Evolutionary conservation across 2,888 invertebrate species (phyloP), one percentile per base, ranked within the genome.

Genomic region (Dyspetes luteomarginatus): DNA sequence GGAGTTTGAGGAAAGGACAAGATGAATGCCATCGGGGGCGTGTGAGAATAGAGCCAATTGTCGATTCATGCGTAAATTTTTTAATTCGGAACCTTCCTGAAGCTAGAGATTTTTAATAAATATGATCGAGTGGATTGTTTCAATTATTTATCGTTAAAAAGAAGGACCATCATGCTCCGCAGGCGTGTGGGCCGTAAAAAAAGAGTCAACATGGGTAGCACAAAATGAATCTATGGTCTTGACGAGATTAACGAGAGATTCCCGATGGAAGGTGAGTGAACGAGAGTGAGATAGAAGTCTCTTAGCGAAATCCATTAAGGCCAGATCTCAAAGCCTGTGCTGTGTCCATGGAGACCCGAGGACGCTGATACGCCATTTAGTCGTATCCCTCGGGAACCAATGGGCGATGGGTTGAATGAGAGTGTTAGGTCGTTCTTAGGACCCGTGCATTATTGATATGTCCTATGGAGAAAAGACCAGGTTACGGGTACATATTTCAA

Each of bases 401-500:
- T 82, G 86, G 86, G 87, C 48, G 55, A 77, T 50, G 86, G 86
- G 85, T 83, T 85, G 86, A 88, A 89, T 87, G 88, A 81, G 86
- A 85, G 89, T 89, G 88, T 89, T 88, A 88, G 87, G 87, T 86
- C 84, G 86, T 89, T 88, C 86, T 89, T 87, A 89, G 84, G 83
- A 83, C 65, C 73, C 76, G 81, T 90, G 86, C 86, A 88, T 90
- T 88, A 90, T 90, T 90, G 85, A 90, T 88, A 85, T 71, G 83
- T 82, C 68, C 80, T 77, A 83, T 48, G 74, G 78, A 50, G 62
- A 73, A 80, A 73, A 36, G 65, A 74, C 28, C 65, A 41, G 62
- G 72, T 73, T 62, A 58, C 43, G 81, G 56, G 24, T 58, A 28
- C 64, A 73, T 69, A 41, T 30, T n/a, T 2, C 24, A 30, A 22